A percentile compares a stretch with the other conserved stretches of the same genome.
phyloP scores from a whole-genome alignment of 2,888 invertebrate genomes.

The Conistra vaccinii region DNA sequence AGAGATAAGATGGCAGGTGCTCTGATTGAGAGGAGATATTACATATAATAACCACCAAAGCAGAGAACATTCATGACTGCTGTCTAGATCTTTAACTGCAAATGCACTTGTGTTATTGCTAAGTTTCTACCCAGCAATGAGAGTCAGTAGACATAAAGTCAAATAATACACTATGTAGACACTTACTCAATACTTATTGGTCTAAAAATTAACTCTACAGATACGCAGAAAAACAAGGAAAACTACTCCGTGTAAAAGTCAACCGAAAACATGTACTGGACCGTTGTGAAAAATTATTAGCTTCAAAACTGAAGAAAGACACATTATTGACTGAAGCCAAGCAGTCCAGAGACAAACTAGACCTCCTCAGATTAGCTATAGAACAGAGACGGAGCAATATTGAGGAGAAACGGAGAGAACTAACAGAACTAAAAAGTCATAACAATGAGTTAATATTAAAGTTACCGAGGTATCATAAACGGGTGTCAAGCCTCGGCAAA shows the following conservation, averaged over 20 bases:
- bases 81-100: background rate
- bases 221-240: conserved; percentile 92
- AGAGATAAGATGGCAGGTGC: no score
- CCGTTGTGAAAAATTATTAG: conserved; percentile 86
- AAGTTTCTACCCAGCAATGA: no score
- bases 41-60: background rate
- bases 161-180: background rate
- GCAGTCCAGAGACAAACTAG: conserved; percentile 84
- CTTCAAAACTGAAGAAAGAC: conserved; percentile 83
- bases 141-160: background rate
- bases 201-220: conserved; percentile 75
- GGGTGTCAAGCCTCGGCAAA: conserved; percentile 81
- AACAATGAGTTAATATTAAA: conserved; percentile 83
- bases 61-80: background rate
- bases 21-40: no score
- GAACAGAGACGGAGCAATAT: conserved; percentile 83
- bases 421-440: conserved; percentile 75
- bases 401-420: conserved; percentile 77
- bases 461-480: conserved; percentile 85
- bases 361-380: conserved; percentile 84
- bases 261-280: conserved; percentile 91
- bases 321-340: conserved; percentile 84
- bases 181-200: background rate
- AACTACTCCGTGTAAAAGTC: conserved; percentile 90
- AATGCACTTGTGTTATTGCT: background rate